Base-by-base conservation (phyloP, 2,113 vertebrate species). In the Zosterops lateralis region DNA sequence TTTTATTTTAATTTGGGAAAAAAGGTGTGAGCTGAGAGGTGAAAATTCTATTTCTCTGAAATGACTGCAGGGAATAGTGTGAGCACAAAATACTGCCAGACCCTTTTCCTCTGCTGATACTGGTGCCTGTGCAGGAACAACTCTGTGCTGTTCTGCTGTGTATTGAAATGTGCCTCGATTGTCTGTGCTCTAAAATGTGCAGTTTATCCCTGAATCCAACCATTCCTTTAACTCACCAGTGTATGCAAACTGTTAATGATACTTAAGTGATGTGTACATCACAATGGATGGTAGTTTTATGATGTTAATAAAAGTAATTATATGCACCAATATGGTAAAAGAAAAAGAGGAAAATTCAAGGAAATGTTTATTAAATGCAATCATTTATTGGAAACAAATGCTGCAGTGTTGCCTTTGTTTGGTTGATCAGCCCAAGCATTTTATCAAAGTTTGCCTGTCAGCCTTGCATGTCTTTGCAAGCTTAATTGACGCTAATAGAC, bases 351-450 rank as follows among this genome's bases (percentile, higher is more conserved):
- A 61, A 92, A 89, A 97, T 95, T 97, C 93, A 95, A 97, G 96
- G 89, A 96, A 97, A 96, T 97, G 96, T 98, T 97, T 97, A 96
- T 98, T 97, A 97, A 98, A 98, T 95, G 94, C 94, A 96, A 62
- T 90, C 65, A 95, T 91, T 97, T 96, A 97, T 96, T 95, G 97
- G 96, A 95, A 94, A 92, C 87, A 93, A 97, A 97, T 97, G 82
- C 95, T 89, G 80, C 47, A 87, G 87, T 72, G 71, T 94, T 98
- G 97, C 95, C 97, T 97, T 96, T 95, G 95, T 93, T 80, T 93
- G 53, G 89, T 72, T 87, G 83, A 95, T 96, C 82, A 95, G 87
- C 76, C 79, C 82, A 56, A 90, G 96, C 88, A 50, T 97, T 98
- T 97, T 65, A 96, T 97, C 97, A 87, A 95, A 97, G 95, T 97